Evolutionary conservation across 2,113 vertebrate genomes (phyloP), one percentile per base, ranked within the genome.

Genomic region (Alouatta palliata): DNA sequence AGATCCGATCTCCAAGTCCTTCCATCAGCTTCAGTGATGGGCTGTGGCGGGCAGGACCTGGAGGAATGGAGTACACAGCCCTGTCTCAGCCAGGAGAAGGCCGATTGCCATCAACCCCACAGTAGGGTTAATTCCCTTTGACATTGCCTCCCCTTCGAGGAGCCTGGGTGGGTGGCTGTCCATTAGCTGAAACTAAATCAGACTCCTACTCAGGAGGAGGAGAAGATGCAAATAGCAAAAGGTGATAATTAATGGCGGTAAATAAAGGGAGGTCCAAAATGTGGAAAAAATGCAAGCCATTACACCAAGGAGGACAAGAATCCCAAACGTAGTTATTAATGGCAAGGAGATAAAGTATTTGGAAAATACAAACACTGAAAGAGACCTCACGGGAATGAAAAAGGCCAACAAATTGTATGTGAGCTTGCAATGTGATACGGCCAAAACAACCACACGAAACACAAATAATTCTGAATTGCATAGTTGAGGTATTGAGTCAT

Each of bases 391-490:
- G 94, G 95, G 91, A 86, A 47, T 16, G 49, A 71, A 80, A 83
- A 82, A 83, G 80, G 95, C 89, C 93, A 77, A 27, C 61, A 97
- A 96, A 97, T 97, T 97, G 95, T 45, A 97, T 76, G 92, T 87
- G 87, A 89, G 94, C 56, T 5, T 25, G 90, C 56, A 97, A 97
- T 0, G 0, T 2, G 79, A 96, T 90, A 54, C 0, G 0, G 70
- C 85, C 3, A 2, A 30, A 91, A 30, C 35, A 21, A 79, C 96
- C 97, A 19, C 95, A 25, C 4, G 1, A 70, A 76, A 80, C 94
- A 30, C 96, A 81, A 61, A 84, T 19, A 17, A 13, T 54, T 80
- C 70, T 25, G 79, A 71, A 64, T 35, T 30, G 19, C 95, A 96
- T 93, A 95, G 89, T 40, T 98, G 96, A 90, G 89, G 93, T 20